phyloP scores from a whole-genome alignment of 1,140 invertebrate species.

The Phenacoccus solenopsis region DNA sequence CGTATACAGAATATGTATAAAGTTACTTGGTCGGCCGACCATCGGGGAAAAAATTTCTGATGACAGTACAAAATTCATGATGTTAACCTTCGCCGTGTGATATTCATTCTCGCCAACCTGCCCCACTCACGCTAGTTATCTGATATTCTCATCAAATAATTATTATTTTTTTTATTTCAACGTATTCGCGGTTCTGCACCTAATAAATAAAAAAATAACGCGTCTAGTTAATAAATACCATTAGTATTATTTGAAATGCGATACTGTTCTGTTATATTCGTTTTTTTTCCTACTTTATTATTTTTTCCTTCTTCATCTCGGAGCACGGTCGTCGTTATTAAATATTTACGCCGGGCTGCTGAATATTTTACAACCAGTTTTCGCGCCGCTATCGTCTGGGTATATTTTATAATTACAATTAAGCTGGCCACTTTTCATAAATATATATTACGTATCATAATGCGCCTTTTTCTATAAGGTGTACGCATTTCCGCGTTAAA shows the following conservation, averaged over 20 bases:
- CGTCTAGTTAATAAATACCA: slow-evolving; percentile 12
- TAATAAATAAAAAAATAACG: slow-evolving; percentile 15
- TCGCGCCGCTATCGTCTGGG: not conserved
- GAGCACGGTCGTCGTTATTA: not conserved
- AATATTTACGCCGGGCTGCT: slow-evolving; percentile 9
- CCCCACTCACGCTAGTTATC: not conserved
- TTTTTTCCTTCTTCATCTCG: not conserved
- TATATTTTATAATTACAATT: slow-evolving; percentile 12
- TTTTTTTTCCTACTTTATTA: not conserved
- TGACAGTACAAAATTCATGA: not conserved
- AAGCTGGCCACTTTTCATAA: not conserved
- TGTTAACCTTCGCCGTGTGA: not conserved
- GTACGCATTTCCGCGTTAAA: too few species aligned
- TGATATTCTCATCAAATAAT: slow-evolving; percentile 18
- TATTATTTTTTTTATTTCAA: not conserved
- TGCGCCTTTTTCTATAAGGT: not conserved
- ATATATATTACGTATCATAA: not conserved
- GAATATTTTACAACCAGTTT: slow-evolving; percentile 15
- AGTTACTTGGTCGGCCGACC: too few species aligned
- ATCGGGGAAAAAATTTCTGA: not conserved
- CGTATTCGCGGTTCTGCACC: slow-evolving; percentile 8
- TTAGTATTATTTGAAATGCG: slow-evolving; percentile 13
- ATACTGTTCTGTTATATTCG: not conserved
- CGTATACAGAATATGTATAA: too few species aligned
- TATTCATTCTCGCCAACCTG: too few species aligned